Evolutionary conservation across 30 jellyfish, hydroid and myxozoan species (phyloP), one percentile per base, ranked within the genome.

Genomic region (Aurelia aurita complex sp. Pacific): DNA sequence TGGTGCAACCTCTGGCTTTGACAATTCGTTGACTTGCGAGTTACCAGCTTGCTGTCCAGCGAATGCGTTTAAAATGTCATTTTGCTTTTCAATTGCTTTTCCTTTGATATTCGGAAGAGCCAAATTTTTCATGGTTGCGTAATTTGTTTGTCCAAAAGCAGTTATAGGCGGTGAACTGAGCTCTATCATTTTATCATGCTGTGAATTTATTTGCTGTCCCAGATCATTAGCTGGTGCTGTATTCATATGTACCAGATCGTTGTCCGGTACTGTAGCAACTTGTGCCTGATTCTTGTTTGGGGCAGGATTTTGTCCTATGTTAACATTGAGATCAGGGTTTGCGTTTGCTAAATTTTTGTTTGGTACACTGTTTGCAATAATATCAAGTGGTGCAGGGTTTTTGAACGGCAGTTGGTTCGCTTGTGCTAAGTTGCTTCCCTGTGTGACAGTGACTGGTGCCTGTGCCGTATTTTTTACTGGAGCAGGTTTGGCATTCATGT

Each of bases 111-210:
- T 61, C 3, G 87, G 87, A 33, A 77, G 19, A 36, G 59, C 64
- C 52, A 77, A 16, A 29, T 77, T 71, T 62, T 77, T 77, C 42
- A 51, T 55, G 34, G 87, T 59, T 10, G 87, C 87, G 13, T 51
- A 64, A 36, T 77, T 77, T 2, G 87, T 77, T 19, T 59, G 77
- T 5, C 87, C 87, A 5, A 77, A 6, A 1, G 74, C 38, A 3
- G 85, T 83, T 55, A 70, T 67, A 29, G 82, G 83, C 15, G 83
- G 81, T 54, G 85, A 66, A 55, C 91, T 82, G 19, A 72, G 74
- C 78, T 82, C 78, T 3, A 77, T 77, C 87, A 77, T 77, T 64
- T 77, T 77, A 18, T 62, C 78, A 29, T 77, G 87, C 50, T 70
- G 64, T 18, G 65, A 51, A 23, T 53, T 55, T 4, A 85, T 52